Evolutionary conservation across 2,888 invertebrate species (phyloP), one percentile per base, ranked within the genome.

Genomic region (Lithodes maja): DNA sequence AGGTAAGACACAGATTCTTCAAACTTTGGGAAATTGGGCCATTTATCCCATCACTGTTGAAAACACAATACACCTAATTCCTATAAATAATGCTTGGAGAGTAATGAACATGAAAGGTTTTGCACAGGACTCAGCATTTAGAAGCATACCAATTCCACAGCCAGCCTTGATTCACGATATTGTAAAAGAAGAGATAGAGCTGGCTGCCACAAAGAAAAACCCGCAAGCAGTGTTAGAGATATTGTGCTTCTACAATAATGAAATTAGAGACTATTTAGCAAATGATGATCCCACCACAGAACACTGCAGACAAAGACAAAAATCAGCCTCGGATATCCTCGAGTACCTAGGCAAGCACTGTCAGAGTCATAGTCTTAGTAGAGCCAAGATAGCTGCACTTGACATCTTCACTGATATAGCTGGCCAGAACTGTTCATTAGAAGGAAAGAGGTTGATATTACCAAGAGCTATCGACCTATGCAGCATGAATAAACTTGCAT

Each of bases 11-110:
- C 17, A 77, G 61, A 82, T 87, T 17, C 17, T 82, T 9, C 12
- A 9, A 2, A 50, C 68, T 17, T 61, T 87, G 12, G 87, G 83
- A 52, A 54, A 83, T 3, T 87, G 83, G 83, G 83, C 87, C 68
- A n/a, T 87, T 49, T 87, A 87, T 17, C 87, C 87, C 9, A 17
- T 83, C 1, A 69, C 7, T 9, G 49, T 54, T 0, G 53, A 17
- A 17, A n/a, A 17, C 0, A 9, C 7, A 7, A 12, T 2, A n/a
- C 69, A 77, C 68, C 3, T 78, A 53, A 78, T 87, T 3, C 53
- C 87, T n/a, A 53, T 87, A 0, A 77, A 77, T 3, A 33, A 78
- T 52, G 87, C 87, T 49, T 78, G 79, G 69, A 69, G 69, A 33
- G 69, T 69, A 15, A 15, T 87, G 2, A 49, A 77, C n/a, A 2